Evolutionary conservation across 2,113 vertebrate genomes (phyloP).

Genomic region (Bujurquina vittata): DNA sequence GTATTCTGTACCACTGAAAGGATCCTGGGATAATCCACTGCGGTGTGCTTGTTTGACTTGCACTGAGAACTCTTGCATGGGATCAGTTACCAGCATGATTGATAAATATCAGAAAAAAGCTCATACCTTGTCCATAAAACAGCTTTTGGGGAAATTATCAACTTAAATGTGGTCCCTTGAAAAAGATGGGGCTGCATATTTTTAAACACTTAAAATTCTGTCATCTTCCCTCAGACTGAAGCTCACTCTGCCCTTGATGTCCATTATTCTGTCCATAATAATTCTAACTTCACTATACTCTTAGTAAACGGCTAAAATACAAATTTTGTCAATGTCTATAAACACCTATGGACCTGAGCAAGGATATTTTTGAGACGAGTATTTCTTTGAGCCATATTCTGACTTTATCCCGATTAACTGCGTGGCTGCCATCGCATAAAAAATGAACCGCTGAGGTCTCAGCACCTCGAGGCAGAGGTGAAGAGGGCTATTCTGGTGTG

Average conservation of each 20-base stretch:
- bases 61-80: too few relatives aligned
- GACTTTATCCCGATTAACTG: background rate
- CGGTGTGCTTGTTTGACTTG: too few relatives aligned
- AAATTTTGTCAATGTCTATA: background rate
- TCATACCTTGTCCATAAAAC: too few relatives aligned
- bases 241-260: background rate
- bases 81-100: too few relatives aligned
- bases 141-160: background rate
- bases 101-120: too few relatives aligned
- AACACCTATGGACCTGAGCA: background rate
- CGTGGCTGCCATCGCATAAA: background rate
- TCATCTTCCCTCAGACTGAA: background rate
- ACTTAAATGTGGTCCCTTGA: background rate
- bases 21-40: background rate
- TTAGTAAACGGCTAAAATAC: background rate
- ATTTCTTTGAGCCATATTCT: background rate
- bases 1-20: background rate
- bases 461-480: constrained; percentile 66
- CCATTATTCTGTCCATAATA: background rate
- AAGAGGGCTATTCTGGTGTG: constrained; percentile 58
- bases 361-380: background rate
- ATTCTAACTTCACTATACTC: background rate
- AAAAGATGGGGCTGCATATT: background rate
- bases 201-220: background rate
- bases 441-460: background rate